These are phyloP conservation scores for Zygogramma bicolorata DNA, from an alignment of 2,888 invertebrate species.

Conservation along the genomic window DNA sequence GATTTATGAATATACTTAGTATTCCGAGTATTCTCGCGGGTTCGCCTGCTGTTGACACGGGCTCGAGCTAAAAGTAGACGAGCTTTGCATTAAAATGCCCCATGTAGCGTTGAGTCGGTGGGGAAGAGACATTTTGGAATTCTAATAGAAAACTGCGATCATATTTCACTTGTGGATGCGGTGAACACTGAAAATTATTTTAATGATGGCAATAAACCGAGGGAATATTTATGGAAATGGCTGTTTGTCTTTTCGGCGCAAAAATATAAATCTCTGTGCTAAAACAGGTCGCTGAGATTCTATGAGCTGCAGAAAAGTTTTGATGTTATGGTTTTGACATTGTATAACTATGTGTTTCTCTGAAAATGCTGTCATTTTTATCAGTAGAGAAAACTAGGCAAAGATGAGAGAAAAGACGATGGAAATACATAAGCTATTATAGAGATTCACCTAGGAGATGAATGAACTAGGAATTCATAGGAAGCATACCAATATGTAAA, in stretches of 20 bases:
- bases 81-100: constrained; percentile 55
- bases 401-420: no score
- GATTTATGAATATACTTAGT: constrained; percentile 48
- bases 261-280: constrained; percentile 11
- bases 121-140: constrained; percentile 58
- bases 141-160: constrained; percentile 62
- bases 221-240: constrained; percentile 57
- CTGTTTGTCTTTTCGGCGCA: constrained; percentile 42
- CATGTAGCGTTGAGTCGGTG: constrained; percentile 54
- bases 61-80: constrained; percentile 38
- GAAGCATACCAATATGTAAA: no score
- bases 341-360: not conserved
- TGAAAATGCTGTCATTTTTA: no score
- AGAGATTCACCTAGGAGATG: no score
- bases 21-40: constrained; percentile 41
- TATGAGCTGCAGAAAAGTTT: not conserved
- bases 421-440: no score
- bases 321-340: not conserved
- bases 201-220: constrained; percentile 62
- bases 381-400: no score
- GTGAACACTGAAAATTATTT: constrained; percentile 63
- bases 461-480: no score
- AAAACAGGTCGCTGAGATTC: not conserved
- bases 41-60: constrained; percentile 50
- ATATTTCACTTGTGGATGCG: constrained; percentile 61